Conservation (phyloP, 2,113 vertebrate genomes). For the Dasypus novemcinctus region DNA sequence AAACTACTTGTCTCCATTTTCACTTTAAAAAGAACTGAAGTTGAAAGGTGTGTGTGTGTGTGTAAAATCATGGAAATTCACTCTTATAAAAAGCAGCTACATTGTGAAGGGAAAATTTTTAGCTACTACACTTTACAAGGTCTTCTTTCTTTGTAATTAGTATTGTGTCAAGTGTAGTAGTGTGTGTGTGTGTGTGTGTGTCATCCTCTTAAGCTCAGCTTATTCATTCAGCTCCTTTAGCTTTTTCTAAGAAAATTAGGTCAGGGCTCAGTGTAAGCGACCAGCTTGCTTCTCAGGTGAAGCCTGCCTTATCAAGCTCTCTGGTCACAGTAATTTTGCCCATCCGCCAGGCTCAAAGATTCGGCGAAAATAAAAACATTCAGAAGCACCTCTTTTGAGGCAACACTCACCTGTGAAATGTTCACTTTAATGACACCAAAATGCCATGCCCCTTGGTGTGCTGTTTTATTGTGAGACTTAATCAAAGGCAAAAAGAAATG, state of each 20-base stretch:
- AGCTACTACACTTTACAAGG: conserved; percentile 28
- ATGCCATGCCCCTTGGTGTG: conserved; percentile 51
- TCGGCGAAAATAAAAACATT: conserved; percentile 80
- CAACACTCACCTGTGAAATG: conserved; percentile 76
- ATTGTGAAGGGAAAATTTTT: background rate
- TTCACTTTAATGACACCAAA: conserved; percentile 76
- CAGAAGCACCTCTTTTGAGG: conserved; percentile 75
- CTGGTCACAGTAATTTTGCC: conserved; percentile 68
- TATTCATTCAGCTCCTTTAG: conserved; percentile 1
- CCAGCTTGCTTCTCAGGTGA: conserved; percentile 62
- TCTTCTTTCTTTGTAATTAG: conserved; percentile 65
- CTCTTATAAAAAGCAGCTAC: conserved; percentile 58
- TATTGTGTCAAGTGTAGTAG: conserved; percentile 38
- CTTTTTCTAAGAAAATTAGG: background rate
- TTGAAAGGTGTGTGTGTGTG: background rate
- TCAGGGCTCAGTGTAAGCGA: conserved; percentile 47
- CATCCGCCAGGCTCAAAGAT: conserved; percentile 75
- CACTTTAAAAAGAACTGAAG: background rate
- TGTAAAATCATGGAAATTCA: conserved; percentile 52
- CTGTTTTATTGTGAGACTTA: conserved; percentile 76
- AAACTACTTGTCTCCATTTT: background rate
- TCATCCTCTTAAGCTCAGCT: conserved; percentile 45
- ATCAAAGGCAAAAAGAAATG: conserved; percentile 79
- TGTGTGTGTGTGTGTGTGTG: background rate
- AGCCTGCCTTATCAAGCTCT: conserved; percentile 60